Conservation (phyloP, 2,797 vertebrate species). For the Furcifer pardalis region DNA sequence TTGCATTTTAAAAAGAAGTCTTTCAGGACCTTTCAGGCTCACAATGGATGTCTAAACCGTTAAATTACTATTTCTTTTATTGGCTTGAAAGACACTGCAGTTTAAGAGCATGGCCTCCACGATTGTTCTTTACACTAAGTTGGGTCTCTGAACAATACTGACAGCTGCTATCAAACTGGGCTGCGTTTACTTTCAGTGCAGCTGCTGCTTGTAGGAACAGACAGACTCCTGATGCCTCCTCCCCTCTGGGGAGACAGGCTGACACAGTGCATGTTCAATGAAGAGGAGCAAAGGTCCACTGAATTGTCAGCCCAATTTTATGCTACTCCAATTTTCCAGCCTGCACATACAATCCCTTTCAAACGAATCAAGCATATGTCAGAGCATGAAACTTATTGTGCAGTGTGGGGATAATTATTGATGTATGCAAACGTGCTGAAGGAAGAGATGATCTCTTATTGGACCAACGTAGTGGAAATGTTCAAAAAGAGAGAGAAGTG, state of each 20-base stretch:
- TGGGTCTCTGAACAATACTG: constrained; percentile 88
- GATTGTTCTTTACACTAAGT: constrained; percentile 81
- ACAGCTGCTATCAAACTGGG: constrained; percentile 89
- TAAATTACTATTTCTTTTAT: constrained; percentile 81
- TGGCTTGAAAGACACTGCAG: constrained; percentile 79
- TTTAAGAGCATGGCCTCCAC: constrained; percentile 76
- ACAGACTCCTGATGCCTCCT: constrained; percentile 72
- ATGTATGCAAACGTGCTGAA: constrained; percentile 60
- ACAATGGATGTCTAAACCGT: constrained; percentile 78
- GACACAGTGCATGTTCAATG: constrained; percentile 76
- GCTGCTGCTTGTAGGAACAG: constrained; percentile 83
- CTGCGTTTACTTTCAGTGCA: constrained; percentile 70
- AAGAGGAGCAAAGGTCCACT: constrained; percentile 80
- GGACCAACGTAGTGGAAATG: constrained; percentile 12
- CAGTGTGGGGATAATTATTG: constrained; percentile 82
- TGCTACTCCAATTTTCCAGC: constrained; percentile 85
- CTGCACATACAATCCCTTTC: constrained; percentile 79
- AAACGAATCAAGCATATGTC: constrained; percentile 87
- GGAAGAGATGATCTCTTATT: constrained; percentile 19
- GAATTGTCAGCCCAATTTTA: constrained; percentile 83
- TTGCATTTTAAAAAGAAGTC: constrained; percentile 74
- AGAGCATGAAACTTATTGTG: constrained; percentile 85
- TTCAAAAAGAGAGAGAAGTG: background rate
- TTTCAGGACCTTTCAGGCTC: constrained; percentile 75
- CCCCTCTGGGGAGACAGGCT: constrained; percentile 77